Evolutionary conservation across 2,113 vertebrate species (phyloP).

Genomic region (Lepisosteus osseus): DNA sequence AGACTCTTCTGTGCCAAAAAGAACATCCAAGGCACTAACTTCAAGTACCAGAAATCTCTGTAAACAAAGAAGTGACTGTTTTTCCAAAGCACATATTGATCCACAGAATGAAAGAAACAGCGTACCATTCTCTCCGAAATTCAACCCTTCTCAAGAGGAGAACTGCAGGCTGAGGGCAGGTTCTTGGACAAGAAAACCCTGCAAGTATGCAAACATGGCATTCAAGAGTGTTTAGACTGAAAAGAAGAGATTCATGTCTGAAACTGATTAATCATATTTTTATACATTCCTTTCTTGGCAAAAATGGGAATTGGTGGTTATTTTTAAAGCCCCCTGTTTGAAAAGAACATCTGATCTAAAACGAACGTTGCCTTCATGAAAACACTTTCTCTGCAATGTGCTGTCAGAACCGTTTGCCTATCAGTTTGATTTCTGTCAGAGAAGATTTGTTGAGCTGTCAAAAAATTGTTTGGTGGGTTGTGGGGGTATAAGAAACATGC

Average conservation of each 20-base stretch:
- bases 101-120: neutral
- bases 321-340: too few relatives aligned
- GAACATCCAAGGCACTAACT: neutral
- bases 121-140: neutral
- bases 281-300: neutral
- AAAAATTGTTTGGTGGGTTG: too few relatives aligned
- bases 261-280: neutral
- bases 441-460: too few relatives aligned
- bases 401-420: too few relatives aligned
- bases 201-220: neutral
- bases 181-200: neutral
- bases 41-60: neutral
- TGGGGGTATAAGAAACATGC: too few relatives aligned
- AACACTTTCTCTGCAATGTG: too few relatives aligned
- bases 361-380: too few relatives aligned
- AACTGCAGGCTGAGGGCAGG: neutral
- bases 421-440: too few relatives aligned
- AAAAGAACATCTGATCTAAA: too few relatives aligned
- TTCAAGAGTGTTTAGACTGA: neutral
- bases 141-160: neutral
- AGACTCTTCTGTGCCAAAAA: neutral
- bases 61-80: slow-evolving; percentile 5
- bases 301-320: too few relatives aligned
- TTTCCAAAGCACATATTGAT: neutral
- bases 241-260: neutral